Percentiles rank a stretch among this genome's conserved stretches.
These are phyloP conservation scores for Tetragnatha montana DNA, from an alignment of 2,888 invertebrate species.

Conservation along the genomic window DNA sequence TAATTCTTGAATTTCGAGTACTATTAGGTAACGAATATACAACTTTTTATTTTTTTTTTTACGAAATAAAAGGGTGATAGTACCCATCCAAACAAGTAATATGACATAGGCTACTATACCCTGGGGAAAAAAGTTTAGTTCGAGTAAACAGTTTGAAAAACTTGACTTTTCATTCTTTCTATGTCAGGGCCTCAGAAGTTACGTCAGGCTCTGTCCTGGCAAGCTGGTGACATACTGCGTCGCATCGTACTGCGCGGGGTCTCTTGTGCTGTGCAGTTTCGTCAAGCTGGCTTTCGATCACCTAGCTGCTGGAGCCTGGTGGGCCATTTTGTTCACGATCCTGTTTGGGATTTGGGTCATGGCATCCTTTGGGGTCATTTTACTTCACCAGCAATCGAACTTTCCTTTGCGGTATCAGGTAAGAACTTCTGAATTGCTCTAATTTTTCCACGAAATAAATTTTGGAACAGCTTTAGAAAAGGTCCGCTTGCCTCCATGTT, in stretches of 20 bases:
- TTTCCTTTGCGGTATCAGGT: conserved; percentile 72
- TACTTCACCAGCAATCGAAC: conserved; percentile 76
- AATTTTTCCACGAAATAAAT: no score
- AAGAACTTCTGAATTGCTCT: neutral
- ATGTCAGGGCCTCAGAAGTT: neutral
- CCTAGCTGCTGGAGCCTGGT: conserved; percentile 44
- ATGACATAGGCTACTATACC: neutral
- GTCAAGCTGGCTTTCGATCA: conserved; percentile 1
- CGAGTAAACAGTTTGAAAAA: conserved; percentile 7
- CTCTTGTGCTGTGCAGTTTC: conserved; percentile 62
- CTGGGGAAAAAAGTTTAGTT: neutral
- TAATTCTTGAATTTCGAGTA: no score
- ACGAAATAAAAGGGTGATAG: neutral
- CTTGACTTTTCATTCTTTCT: no score
- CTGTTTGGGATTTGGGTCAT: conserved; percentile 74
- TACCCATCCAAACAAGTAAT: neutral
- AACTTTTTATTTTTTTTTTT: no score
- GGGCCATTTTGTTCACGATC: conserved; percentile 78
- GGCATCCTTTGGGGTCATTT: conserved; percentile 75
- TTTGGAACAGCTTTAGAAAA: no score
- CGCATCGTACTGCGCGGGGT: conserved; percentile 4
- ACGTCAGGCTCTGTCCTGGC: conserved; percentile 32
- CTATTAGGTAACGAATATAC: no score
- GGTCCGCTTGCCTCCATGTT: no score
- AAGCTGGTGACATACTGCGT: conserved; percentile 55